phyloP scores from a whole-genome alignment of 2,797 vertebrate species.

The Lindbergichthys nudifrons region DNA sequence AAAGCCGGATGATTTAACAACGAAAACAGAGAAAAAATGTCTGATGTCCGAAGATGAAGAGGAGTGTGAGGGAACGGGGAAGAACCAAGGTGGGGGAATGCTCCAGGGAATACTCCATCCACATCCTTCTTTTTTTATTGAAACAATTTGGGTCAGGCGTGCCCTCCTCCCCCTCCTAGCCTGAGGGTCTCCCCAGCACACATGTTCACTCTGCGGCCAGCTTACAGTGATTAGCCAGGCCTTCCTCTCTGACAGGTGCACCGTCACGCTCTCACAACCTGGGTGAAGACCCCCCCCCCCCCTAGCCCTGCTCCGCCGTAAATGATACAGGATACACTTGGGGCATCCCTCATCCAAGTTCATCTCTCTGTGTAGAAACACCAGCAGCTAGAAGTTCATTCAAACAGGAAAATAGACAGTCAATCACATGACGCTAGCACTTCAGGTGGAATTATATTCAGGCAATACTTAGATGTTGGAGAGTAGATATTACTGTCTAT shows the following conservation, averaged over 20 bases:
- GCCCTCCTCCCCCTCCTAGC: slow-evolving; percentile 29
- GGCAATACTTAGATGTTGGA: slow-evolving; percentile 10
- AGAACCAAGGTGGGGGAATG: slow-evolving; percentile 49
- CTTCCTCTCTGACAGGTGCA: slow-evolving; percentile 78
- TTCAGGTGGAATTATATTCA: slow-evolving; percentile 21
- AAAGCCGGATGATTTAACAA: slow-evolving; percentile 69
- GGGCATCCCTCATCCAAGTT: slow-evolving; percentile 29
- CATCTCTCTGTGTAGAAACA: slow-evolving; percentile 21
- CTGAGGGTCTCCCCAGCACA: slow-evolving; percentile 53
- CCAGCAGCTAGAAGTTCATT: neutral
- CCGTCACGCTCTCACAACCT: slow-evolving; percentile 57
- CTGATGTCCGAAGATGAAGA: slow-evolving; percentile 46
- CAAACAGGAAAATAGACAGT: neutral
- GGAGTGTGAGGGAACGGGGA: slow-evolving; percentile 53
- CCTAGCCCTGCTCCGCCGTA: neutral
- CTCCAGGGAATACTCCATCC: slow-evolving; percentile 52
- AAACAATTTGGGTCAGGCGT: slow-evolving; percentile 54
- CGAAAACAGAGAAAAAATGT: slow-evolving; percentile 53
- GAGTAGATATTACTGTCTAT: slow-evolving; percentile 31
- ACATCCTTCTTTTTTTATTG: slow-evolving; percentile 37
- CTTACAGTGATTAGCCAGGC: slow-evolving; percentile 70
- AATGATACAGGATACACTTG: slow-evolving; percentile 34
- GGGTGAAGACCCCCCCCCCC: neutral
- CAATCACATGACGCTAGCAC: neutral
- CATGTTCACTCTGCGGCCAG: slow-evolving; percentile 56